phyloP scores from a whole-genome alignment of 2,797 vertebrate species.

The Tachyglossus aculeatus region DNA sequence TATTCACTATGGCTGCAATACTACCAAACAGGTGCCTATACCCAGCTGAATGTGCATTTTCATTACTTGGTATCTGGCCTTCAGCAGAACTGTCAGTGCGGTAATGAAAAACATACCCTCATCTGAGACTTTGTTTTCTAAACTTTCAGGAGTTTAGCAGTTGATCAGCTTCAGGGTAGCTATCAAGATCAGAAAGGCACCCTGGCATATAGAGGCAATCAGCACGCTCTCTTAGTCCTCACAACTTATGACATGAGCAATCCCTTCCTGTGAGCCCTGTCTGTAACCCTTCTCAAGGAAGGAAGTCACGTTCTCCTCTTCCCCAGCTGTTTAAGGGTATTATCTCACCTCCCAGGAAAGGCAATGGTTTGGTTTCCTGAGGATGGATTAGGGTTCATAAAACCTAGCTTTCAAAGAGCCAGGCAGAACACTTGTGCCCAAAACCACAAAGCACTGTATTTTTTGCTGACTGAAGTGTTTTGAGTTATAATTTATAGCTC shows the following conservation, averaged over 20 bases:
- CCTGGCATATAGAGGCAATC: no score
- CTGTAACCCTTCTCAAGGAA: no score
- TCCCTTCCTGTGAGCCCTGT: neutral
- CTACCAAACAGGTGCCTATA: neutral
- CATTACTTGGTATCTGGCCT: neutral
- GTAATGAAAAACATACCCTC: neutral
- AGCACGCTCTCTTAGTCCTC: neutral
- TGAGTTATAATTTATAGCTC: constrained; percentile 1
- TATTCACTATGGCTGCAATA: neutral
- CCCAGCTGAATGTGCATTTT: fast-evolving
- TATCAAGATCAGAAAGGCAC: fast-evolving
- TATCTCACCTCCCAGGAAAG: neutral
- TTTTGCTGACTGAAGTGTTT: constrained; percentile 7
- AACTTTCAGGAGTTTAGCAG: neutral
- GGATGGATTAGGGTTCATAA: neutral
- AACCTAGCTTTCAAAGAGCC: neutral
- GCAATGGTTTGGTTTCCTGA: neutral
- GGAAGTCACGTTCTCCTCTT: neutral
- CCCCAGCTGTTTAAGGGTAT: neutral
- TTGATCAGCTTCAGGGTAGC: neutral
- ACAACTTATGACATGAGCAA: neutral
- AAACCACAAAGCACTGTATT: neutral
- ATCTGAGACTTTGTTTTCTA: neutral
- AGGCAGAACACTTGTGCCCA: neutral
- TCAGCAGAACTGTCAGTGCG: neutral